These are phyloP conservation scores for Clostera curtula DNA, from an alignment of 2,888 invertebrate genomes.

Conservation along the genomic window DNA sequence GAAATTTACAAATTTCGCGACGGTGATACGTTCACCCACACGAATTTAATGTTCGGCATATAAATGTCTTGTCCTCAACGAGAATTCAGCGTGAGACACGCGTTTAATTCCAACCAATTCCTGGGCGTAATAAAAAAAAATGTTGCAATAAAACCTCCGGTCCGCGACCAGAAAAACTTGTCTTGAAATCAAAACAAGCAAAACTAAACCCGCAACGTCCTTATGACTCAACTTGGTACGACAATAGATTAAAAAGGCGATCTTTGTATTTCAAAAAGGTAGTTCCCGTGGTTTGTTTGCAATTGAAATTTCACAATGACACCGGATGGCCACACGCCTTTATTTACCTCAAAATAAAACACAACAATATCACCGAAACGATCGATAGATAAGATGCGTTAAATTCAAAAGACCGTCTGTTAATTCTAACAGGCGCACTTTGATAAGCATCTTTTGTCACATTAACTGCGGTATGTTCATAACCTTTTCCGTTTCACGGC, in stretches of 20 bases:
- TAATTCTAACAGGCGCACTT: not conserved
- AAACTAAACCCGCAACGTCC: constrained; percentile 6
- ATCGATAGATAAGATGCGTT: constrained; percentile 40
- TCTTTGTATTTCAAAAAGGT: constrained; percentile 14
- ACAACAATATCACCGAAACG: constrained; percentile 38
- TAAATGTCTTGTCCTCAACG: not conserved
- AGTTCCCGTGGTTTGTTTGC: constrained; percentile 17
- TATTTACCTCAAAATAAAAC: constrained; percentile 46
- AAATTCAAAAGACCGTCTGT: constrained; percentile 22
- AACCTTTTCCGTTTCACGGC: no score
- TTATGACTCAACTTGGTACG: constrained; percentile 4
- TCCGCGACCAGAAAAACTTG: not conserved
- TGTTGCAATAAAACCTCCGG: not conserved
- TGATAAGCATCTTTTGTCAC: constrained; percentile 3
- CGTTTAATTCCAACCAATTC: constrained; percentile 1
- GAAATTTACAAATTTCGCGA: not conserved
- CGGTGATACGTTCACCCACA: not conserved
- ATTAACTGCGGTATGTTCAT: not conserved
- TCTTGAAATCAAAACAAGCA: not conserved
- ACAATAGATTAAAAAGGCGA: constrained; percentile 18
- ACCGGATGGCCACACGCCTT: constrained; percentile 55
- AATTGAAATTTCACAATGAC: constrained; percentile 36
- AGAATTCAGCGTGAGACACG: constrained; percentile 1
- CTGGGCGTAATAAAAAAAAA: not conserved
- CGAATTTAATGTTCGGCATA: not conserved